Evolutionary conservation across 2,888 invertebrate species (phyloP).

Genomic region (Lypha dubia): DNA sequence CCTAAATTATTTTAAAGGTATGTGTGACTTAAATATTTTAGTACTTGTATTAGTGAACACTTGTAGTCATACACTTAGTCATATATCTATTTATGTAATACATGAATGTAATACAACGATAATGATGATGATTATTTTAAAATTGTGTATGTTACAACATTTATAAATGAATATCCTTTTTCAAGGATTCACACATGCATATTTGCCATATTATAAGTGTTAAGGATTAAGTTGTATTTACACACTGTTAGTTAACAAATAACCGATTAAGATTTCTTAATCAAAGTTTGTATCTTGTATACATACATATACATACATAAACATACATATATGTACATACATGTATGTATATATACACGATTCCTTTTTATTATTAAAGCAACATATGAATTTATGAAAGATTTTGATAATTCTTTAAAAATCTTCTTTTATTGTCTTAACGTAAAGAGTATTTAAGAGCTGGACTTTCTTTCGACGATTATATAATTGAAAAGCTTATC

Average conservation of each 20-base stretch:
- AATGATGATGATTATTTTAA: constrained; percentile 16
- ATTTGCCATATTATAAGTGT: constrained; percentile 73
- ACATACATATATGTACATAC: no score
- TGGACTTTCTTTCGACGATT: no score
- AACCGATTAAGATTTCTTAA: constrained; percentile 61
- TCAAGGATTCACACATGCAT: not conserved
- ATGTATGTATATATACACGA: no score
- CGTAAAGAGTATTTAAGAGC: no score
- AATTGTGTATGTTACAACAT: not conserved
- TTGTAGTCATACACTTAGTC: no score
- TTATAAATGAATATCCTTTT: constrained; percentile 22
- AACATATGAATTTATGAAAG: no score
- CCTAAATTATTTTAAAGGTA: constrained; percentile 7
- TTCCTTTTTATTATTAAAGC: no score
- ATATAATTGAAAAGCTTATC: no score
- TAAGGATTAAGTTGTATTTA: constrained; percentile 78
- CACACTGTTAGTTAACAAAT: constrained; percentile 73
- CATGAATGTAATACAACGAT: constrained; percentile 12
- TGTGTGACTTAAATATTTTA: constrained; percentile 25
- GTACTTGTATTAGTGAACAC: not conserved
- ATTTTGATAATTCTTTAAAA: no score
- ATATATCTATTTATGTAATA: not conserved
- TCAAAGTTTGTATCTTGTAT: constrained; percentile 38
- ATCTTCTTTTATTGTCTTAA: no score
- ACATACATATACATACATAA: no score